Conservation (phyloP, 2,113 vertebrate species). For the Rhinolophus ferrumequinum region DNA sequence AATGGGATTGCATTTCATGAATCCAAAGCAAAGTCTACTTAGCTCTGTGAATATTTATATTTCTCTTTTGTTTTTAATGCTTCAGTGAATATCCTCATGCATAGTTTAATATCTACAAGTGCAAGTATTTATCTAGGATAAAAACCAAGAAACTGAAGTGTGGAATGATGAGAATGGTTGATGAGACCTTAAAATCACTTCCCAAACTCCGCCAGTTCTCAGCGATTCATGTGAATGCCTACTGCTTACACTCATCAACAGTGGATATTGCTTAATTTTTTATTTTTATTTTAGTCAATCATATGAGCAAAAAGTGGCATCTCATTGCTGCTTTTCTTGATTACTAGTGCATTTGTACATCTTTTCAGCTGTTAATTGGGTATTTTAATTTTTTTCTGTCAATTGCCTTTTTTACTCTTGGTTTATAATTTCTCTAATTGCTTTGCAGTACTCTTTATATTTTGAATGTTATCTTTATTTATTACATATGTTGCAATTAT, state of each 20-base stretch:
- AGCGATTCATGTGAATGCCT: background rate
- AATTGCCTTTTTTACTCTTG: background rate
- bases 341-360: background rate
- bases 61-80: background rate
- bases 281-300: background rate
- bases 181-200: background rate
- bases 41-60: background rate
- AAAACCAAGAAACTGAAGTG: constrained; percentile 33
- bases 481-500: background rate
- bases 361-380: background rate
- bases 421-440: background rate
- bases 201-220: background rate
- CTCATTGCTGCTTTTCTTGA: background rate
- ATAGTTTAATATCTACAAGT: background rate
- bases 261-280: background rate
- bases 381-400: constrained; percentile 15
- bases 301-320: background rate
- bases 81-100: background rate
- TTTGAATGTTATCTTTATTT: background rate
- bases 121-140: background rate
- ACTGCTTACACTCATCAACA: background rate
- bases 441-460: background rate
- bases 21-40: background rate
- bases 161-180: background rate
- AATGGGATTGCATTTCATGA: background rate